phyloP scores from a whole-genome alignment of 2,888 invertebrate species.

The Sphinx pinastri region DNA sequence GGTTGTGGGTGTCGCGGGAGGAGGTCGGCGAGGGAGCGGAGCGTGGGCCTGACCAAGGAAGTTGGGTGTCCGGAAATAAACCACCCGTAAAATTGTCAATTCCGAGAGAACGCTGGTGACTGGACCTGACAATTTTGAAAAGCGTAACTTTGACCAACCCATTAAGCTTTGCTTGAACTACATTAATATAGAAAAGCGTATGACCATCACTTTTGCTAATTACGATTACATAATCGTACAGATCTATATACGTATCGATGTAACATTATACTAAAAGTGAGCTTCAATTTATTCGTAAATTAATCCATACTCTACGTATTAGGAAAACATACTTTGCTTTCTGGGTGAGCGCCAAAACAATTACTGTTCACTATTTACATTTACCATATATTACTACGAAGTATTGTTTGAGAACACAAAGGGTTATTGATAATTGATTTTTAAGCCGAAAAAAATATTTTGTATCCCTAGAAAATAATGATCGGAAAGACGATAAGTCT shows the following conservation, averaged over 20 bases:
- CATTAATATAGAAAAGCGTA: conserved; percentile 2
- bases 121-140: conserved; percentile 72
- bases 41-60: conserved; percentile 71
- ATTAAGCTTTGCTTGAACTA: conserved; percentile 28
- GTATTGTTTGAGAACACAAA: conserved; percentile 34
- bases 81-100: conserved; percentile 89
- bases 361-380: conserved; percentile 78
- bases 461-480: too few species aligned
- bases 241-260: neutral
- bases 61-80: conserved; percentile 85
- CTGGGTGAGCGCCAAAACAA: conserved; percentile 81
- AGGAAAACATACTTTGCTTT: conserved; percentile 73
- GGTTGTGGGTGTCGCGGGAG: conserved; percentile 54
- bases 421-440: conserved; percentile 43
- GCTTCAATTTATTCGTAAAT: conserved; percentile 14
- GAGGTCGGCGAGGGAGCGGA: conserved; percentile 56
- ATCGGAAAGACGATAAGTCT: too few species aligned
- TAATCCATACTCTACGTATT: conserved; percentile 54
- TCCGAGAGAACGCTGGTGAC: conserved; percentile 77
- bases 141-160: conserved; percentile 49
- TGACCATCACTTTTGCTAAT: neutral
- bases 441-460: neutral
- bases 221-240: neutral
- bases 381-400: conserved; percentile 29
- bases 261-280: neutral